Percentiles rank a stretch among this genome's conserved stretches.
Conservation (phyloP, 2,113 vertebrate species). For the Cryptotis parvus region DNA sequence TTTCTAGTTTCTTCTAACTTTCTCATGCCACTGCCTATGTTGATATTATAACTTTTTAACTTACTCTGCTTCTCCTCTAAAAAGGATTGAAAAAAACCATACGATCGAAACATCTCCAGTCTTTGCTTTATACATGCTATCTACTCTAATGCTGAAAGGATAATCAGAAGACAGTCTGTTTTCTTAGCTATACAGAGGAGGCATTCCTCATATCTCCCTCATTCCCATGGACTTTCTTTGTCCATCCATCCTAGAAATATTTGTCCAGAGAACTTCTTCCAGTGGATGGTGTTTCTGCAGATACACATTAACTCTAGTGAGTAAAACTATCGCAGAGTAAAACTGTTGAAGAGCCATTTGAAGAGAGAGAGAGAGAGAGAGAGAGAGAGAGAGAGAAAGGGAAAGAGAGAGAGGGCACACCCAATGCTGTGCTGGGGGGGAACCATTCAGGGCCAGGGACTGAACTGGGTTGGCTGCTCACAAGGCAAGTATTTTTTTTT, state of each 20-base stretch:
- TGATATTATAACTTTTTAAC: not conserved
- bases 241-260: not conserved
- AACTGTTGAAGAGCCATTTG: not conserved
- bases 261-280: not conserved
- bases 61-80: not conserved
- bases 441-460: no score
- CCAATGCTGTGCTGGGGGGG: no score
- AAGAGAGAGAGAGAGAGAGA: no score
- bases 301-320: not conserved
- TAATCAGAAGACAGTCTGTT: not conserved
- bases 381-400: no score
- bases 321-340: not conserved
- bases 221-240: conserved; percentile 12
- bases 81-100: conserved; percentile 13
- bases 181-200: not conserved
- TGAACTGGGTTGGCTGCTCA: no score
- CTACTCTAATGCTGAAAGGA: not conserved
- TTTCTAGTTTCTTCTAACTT: not conserved
- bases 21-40: not conserved
- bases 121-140: not conserved
- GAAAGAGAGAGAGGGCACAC: no score
- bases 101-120: not conserved
- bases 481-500: no score
- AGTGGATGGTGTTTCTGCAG: conserved; percentile 19
- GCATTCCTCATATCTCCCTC: not conserved